phyloP scores from a whole-genome alignment of 1,140 invertebrate species.

The Drosophila neocordata region DNA sequence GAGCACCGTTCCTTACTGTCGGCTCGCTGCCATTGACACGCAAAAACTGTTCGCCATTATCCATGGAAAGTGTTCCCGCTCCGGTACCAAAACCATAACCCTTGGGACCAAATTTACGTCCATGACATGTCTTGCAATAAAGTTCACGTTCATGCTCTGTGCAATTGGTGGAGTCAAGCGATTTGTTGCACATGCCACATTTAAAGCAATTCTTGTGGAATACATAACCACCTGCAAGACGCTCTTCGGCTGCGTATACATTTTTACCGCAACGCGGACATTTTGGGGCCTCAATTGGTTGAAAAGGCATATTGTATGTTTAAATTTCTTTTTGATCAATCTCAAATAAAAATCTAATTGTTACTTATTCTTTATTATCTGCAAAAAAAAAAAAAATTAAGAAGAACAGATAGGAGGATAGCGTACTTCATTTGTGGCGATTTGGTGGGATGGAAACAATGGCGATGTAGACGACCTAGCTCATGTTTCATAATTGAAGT shows the following conservation, averaged over 20 bases:
- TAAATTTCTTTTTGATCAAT: conserved; percentile 34
- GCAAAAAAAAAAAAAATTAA: conserved; percentile 63
- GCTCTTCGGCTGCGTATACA: conserved; percentile 99
- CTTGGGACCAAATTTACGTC: conserved; percentile 97
- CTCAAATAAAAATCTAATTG: conserved; percentile 45
- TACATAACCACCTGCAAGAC: conserved; percentile 97
- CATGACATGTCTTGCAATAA: conserved; percentile 99
- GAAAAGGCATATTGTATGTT: conserved; percentile 94
- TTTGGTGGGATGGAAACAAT: conserved; percentile 44
- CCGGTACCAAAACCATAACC: conserved; percentile 99
- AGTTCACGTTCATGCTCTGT: conserved; percentile 97
- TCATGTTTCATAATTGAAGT: not conserved
- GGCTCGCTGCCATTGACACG: conserved; percentile 75
- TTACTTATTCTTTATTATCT: conserved; percentile 75
- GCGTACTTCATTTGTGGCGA: not conserved
- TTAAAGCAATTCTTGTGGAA: conserved; percentile 99
- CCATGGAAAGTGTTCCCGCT: conserved; percentile 98
- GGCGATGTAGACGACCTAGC: conserved; percentile 23
- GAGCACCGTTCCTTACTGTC: conserved; percentile 69
- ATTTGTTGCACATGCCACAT: conserved; percentile 98
- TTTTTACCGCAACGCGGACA: conserved; percentile 99
- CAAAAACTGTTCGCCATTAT: conserved; percentile 93
- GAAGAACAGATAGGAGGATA: conserved; percentile 32
- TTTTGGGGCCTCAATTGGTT: conserved; percentile 96
- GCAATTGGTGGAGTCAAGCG: conserved; percentile 98